Base-by-base conservation (phyloP, 1,140 invertebrate genomes). In the Megathymus violae region DNA sequence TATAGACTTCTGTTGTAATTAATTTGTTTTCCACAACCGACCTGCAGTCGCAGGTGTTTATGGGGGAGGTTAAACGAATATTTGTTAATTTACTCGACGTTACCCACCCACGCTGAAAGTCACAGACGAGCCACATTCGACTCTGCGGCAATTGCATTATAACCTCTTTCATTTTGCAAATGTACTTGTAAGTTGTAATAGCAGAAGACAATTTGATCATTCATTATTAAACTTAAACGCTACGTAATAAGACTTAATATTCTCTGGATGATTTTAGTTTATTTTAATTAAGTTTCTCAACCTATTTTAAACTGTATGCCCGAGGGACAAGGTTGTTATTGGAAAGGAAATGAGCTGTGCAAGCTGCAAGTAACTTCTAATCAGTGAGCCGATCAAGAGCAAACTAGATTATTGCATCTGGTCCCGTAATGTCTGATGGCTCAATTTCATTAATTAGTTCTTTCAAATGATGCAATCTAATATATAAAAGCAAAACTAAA, bases 401-500 rank as follows among this genome's bases (percentile, higher is more conserved):
- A 58, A 44, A 46, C 22, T 6, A 38, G 41, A 58, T 58, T 44
- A 58, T 11, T 44, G 25, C 41, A 13, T 58, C 52, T 34, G 38
- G 19, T 58, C 46, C 36, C 36, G 51, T 46, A 58, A 56, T 44
- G 22, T 54, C 19, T 43, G 41, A 54, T 54, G 51, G 25, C 38
- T 54, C 38, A 27, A 54, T 54, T 54, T 43, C 13, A 54, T 54
- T 54, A 54, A 54, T 54, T 54, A 54, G 7, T 52, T 40, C n/a
- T n/a, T n/a, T n/a, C n/a, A n/a, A n/a, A n/a, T n/a, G n/a, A n/a
- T n/a, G n/a, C n/a, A n/a, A n/a, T n/a, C n/a, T n/a, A n/a, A n/a
- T n/a, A n/a, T n/a, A n/a, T n/a, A n/a, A n/a, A n/a, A n/a, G n/a
- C n/a, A n/a, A n/a, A n/a, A n/a, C n/a, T n/a, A n/a, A n/a, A n/a